phyloP scores from a whole-genome alignment of 1,140 invertebrate genomes.

The Argopecten irradians region DNA sequence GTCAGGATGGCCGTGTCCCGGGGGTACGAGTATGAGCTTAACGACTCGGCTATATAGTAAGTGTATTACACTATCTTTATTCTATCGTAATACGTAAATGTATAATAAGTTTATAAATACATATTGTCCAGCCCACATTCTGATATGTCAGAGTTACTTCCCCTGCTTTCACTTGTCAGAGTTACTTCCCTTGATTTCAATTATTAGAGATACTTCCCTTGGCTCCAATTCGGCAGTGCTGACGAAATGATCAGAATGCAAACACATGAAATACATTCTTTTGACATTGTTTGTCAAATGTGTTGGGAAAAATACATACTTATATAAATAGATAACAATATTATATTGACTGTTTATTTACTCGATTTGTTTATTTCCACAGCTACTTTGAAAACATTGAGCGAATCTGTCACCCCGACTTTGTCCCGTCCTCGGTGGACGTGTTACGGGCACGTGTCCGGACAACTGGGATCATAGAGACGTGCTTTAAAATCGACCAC shows the following conservation, averaged over 20 bases:
- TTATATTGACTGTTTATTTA: not conserved
- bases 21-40: conserved; percentile 79
- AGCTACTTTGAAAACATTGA: conserved; percentile 86
- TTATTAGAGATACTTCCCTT: too few species aligned
- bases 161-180: too few species aligned
- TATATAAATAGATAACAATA: not conserved
- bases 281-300: too few species aligned
- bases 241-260: too few species aligned
- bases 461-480: conserved; percentile 75
- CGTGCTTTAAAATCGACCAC: conserved; percentile 72
- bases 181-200: too few species aligned
- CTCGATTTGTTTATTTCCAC: conserved; percentile 60
- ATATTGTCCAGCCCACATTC: too few species aligned
- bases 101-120: too few species aligned
- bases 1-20: conserved; percentile 82
- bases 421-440: conserved; percentile 69
- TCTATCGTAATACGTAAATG: too few species aligned
- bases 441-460: conserved; percentile 74
- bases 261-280: too few species aligned
- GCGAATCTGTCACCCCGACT: conserved; percentile 80
- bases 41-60: conserved; percentile 79
- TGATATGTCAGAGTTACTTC: too few species aligned
- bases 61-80: conserved; percentile 59
- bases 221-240: too few species aligned
- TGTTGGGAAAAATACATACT: not conserved